phyloP scores from a whole-genome alignment of 2,113 vertebrate genomes.

The Hippocampus mohnikei region DNA sequence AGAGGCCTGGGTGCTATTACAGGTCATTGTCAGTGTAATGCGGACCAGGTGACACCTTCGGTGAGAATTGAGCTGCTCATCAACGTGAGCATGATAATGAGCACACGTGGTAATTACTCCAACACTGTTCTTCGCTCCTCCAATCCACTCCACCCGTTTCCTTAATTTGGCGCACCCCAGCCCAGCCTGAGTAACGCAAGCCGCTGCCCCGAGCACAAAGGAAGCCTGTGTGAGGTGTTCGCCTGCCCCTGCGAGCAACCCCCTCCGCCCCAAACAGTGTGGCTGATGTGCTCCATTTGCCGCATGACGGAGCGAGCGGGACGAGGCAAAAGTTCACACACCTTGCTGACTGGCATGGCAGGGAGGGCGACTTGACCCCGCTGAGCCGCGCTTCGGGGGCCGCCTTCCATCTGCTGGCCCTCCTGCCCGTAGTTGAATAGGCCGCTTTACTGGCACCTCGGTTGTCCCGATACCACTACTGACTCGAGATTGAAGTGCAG shows the following conservation, averaged over 20 bases:
- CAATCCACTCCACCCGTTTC: conserved; percentile 27
- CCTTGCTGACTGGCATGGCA: conserved; percentile 91
- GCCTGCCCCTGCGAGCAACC: conserved; percentile 25
- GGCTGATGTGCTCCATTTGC: conserved; percentile 90
- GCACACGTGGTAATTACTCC: conserved; percentile 78
- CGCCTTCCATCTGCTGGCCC: conserved; percentile 49
- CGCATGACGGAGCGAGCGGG: conserved; percentile 86
- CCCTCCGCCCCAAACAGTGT: conserved; percentile 62
- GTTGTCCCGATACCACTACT: conserved; percentile 56
- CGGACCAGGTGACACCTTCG: conserved; percentile 82
- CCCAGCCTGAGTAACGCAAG: conserved; percentile 68
- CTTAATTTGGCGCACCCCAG: conserved; percentile 37
- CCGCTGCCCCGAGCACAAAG: conserved; percentile 85
- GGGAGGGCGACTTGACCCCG: conserved; percentile 58
- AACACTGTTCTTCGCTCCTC: conserved; percentile 46
- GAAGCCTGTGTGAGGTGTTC: conserved; percentile 81
- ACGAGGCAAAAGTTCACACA: conserved; percentile 91
- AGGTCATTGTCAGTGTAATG: conserved; percentile 77
- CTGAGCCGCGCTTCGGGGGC: conserved; percentile 44
- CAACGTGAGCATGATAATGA: conserved; percentile 83
- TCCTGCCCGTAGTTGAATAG: conserved; percentile 57
- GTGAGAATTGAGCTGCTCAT: conserved; percentile 82
- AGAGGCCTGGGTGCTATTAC: conserved; percentile 71
- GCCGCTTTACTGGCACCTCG: conserved; percentile 63
- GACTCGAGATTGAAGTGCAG: conserved; percentile 42